phyloP scores from a whole-genome alignment of 53 echinoderm and acorn worm genomes.

The Astropecten irregularis region DNA sequence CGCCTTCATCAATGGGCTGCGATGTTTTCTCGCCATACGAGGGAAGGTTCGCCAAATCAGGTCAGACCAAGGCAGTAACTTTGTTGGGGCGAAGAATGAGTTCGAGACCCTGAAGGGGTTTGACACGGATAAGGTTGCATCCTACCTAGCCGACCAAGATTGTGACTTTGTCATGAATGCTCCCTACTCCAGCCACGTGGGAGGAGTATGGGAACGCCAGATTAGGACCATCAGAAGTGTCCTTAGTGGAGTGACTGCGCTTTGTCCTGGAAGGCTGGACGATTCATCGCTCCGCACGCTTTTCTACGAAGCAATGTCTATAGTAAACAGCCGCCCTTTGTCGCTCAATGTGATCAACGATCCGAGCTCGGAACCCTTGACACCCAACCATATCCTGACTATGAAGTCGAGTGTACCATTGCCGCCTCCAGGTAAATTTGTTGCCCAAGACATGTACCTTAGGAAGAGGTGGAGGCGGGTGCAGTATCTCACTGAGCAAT shows the following conservation, averaged over 20 bases:
- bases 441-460: conserved; percentile 44
- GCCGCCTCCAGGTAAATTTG: conserved; percentile 57
- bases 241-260: conserved; percentile 52
- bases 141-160: conserved; percentile 51
- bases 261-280: conserved; percentile 55
- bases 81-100: conserved; percentile 59
- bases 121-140: conserved; percentile 20
- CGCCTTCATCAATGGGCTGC: conserved; percentile 59
- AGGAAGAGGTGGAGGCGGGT: conserved; percentile 63
- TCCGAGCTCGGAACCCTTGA: conserved; percentile 36
- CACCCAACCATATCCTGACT: conserved; percentile 64
- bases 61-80: conserved; percentile 67
- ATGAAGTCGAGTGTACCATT: conserved; percentile 41
- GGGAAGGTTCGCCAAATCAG: conserved; percentile 53
- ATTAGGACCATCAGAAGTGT: conserved; percentile 64
- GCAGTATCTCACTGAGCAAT: conserved; percentile 44
- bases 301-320: conserved; percentile 49
- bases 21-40: conserved; percentile 62
- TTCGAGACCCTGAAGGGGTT: conserved; percentile 45
- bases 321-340: conserved; percentile 56
- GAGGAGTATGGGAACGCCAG: conserved; percentile 79
- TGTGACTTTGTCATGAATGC: conserved; percentile 70
- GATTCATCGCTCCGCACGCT: conserved; percentile 66
- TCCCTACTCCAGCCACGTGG: conserved; percentile 67
- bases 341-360: conserved; percentile 14